Evolutionary conservation across 2,888 invertebrate genomes (phyloP).

Genomic region (Campoplex capitator): DNA sequence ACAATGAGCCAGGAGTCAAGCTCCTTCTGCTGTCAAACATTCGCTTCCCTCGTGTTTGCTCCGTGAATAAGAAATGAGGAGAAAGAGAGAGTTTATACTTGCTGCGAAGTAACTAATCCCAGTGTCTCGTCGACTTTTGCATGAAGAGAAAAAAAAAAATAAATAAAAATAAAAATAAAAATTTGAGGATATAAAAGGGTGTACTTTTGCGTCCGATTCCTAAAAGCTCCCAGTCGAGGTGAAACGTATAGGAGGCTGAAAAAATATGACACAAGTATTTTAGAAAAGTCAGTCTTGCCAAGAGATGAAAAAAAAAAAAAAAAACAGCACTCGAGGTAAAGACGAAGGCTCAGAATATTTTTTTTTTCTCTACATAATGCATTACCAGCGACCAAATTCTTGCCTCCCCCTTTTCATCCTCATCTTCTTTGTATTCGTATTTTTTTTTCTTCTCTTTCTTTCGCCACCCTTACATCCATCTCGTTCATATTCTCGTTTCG

Average conservation of each 20-base stretch:
- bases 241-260: slow-evolving; percentile 21
- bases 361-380: slow-evolving; percentile 5
- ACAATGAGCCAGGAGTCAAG: slow-evolving; percentile 76
- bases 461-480: slow-evolving; percentile 36
- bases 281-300: slow-evolving; percentile 26
- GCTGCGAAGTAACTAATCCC: slow-evolving; percentile 78
- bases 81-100: slow-evolving; percentile 66
- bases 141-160: slow-evolving; percentile 70
- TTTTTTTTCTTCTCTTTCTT: neutral
- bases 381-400: slow-evolving; percentile 37
- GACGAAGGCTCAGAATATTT: slow-evolving; percentile 12
- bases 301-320: neutral
- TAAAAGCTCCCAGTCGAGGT: neutral
- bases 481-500: slow-evolving; percentile 59
- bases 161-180: slow-evolving; percentile 67
- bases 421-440: neutral
- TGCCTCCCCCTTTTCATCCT: neutral
- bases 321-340: neutral
- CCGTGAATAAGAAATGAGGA: slow-evolving; percentile 78
- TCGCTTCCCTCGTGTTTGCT: slow-evolving; percentile 60
- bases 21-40: slow-evolving; percentile 52
- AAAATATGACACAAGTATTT: slow-evolving; percentile 31
- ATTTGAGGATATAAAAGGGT: slow-evolving; percentile 49
- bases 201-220: neutral
- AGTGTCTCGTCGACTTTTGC: slow-evolving; percentile 70